Conservation (phyloP, 2,797 vertebrate species). For the Mormyrus proboscirostris region DNA sequence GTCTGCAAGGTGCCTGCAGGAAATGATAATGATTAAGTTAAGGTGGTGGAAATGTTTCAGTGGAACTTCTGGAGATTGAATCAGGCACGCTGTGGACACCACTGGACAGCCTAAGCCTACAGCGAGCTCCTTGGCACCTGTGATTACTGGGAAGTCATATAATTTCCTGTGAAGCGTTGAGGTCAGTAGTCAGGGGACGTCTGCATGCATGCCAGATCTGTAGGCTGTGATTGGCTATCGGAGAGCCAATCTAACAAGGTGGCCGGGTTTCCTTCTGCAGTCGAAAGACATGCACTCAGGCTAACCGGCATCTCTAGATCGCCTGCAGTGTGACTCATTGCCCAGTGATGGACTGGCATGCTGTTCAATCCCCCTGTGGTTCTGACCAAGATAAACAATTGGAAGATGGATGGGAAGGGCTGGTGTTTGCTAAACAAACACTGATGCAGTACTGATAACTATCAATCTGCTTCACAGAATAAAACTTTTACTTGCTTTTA, state of each 20-base stretch:
- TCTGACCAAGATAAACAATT: background rate
- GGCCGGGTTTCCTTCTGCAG: background rate
- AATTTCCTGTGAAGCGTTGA: background rate
- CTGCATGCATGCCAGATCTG: background rate
- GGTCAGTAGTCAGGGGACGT: background rate
- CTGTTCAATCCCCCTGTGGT: background rate
- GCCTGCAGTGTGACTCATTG: background rate
- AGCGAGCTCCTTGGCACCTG: background rate
- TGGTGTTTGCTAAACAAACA: slow-evolving; percentile 8
- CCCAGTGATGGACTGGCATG: background rate
- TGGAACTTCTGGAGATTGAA: background rate
- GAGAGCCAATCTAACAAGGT: background rate
- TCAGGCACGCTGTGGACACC: too few relatives aligned
- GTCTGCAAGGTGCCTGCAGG: background rate
- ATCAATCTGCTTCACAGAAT: background rate
- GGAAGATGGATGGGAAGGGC: background rate
- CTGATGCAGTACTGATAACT: background rate
- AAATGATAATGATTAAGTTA: background rate
- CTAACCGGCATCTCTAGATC: background rate
- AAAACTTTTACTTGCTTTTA: background rate
- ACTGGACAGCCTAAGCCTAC: background rate
- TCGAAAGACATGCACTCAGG: background rate
- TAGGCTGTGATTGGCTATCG: background rate
- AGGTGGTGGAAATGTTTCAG: background rate
- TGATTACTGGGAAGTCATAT: background rate